Evolutionary conservation across 37 sponge, comb jelly and placozoan genomes (phyloP).

Genomic region (Diacarnus erythraeanus): DNA sequence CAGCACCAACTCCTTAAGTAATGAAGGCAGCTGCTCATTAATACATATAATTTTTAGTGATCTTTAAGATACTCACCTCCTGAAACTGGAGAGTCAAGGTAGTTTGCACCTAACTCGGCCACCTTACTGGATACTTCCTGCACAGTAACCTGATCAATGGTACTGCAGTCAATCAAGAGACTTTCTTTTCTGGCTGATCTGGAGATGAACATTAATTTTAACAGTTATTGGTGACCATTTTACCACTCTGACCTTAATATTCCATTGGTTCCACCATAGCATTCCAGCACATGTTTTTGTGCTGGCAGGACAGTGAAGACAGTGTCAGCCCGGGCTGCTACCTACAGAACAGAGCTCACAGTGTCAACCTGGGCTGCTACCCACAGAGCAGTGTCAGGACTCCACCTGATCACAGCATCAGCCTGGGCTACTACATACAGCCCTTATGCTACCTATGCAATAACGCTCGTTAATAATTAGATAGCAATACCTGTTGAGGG

Average conservation of each 20-base stretch:
- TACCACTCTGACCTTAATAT: constrained; percentile 54
- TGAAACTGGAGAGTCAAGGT: constrained; percentile 96
- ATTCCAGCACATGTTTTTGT: constrained; percentile 71
- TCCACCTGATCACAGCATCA: no score
- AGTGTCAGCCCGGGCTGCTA: constrained; percentile 51
- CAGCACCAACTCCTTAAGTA: constrained; percentile 85
- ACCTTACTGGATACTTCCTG: constrained; percentile 50
- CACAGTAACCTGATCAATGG: constrained; percentile 82
- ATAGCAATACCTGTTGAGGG: constrained; percentile 56
- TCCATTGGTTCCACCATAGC: constrained; percentile 65
- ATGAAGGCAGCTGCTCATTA: not conserved
- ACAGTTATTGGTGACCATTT: no score
- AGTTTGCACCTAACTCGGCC: constrained; percentile 43
- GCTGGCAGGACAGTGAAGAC: constrained; percentile 87
- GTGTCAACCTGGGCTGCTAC: not conserved
- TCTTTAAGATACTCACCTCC: constrained; percentile 83
- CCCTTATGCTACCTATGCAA: no score
- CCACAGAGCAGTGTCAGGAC: no score
- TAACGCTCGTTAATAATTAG: no score
- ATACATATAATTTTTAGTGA: no score
- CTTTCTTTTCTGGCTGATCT: constrained; percentile 51
- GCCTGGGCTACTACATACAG: no score
- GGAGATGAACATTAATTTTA: no score
- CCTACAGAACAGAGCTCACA: not conserved
- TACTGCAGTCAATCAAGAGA: constrained; percentile 94